phyloP scores from a whole-genome alignment of 2,888 invertebrate genomes.

The Tenthredo mesomela region DNA sequence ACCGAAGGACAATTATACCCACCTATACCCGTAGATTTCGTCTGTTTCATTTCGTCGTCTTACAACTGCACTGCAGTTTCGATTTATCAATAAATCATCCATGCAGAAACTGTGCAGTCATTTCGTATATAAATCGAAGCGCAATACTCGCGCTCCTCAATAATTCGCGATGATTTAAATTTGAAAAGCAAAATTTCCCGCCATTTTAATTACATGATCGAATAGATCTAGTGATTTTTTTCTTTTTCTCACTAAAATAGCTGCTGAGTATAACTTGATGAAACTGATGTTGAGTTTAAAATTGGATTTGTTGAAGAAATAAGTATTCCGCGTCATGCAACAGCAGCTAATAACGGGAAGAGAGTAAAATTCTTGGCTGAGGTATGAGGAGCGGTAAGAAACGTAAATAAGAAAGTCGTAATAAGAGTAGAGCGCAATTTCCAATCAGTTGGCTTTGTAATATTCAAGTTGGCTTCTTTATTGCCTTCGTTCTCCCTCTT shows the following conservation, averaged over 20 bases:
- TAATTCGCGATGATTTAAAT: too few species aligned
- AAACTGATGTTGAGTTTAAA: constrained; percentile 10
- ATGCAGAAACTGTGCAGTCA: not conserved
- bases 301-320: constrained; percentile 21
- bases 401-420: constrained; percentile 50
- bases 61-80: not conserved
- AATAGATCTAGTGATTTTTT: too few species aligned
- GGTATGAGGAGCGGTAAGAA: not conserved
- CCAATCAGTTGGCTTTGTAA: constrained; percentile 74
- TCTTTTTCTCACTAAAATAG: too few species aligned
- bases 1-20: constrained; percentile 35
- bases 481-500: constrained; percentile 56
- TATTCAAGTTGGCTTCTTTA: constrained; percentile 74
- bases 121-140: not conserved
- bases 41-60: not conserved
- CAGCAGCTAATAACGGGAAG: constrained; percentile 31
- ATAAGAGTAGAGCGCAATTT: constrained; percentile 56
- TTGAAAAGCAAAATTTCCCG: too few species aligned
- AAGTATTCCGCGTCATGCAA: constrained; percentile 38
- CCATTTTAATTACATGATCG: too few species aligned
- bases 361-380: not conserved
- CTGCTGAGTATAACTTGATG: not conserved
- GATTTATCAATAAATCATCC: not conserved
- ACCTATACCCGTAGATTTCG: constrained; percentile 6
- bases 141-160: not conserved